Evolutionary conservation across 2,113 vertebrate genomes (phyloP), one percentile per base, ranked within the genome.

Genomic region (Nipponia nippon): DNA sequence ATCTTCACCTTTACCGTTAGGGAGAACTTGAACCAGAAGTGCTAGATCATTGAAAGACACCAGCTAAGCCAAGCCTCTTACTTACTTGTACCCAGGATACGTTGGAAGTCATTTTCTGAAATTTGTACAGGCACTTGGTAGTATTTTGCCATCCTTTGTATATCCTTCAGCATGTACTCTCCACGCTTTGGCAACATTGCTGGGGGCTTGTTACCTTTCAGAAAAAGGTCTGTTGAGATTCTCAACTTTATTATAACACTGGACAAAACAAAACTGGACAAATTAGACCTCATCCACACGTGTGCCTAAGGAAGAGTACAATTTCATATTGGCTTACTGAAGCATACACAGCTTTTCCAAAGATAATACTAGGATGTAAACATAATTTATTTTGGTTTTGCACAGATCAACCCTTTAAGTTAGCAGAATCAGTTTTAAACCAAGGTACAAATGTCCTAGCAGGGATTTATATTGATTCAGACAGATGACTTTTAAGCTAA

Each of bases 171-270:
- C 97, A 99, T 13, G 96, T 99, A 99, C 32, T 83, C 10, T 2
- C 42, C 98, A 96, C 99, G 99, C 81, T 98, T 98, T 26, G 99
- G 99, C 77, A 99, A 53, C 94, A 98, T 2, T 58, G 83, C 98
- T 69, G 99, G 99, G 0, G 99, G 97, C 52, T 97, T 97, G 97
- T 99, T 99, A 81, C 98, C 99, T 99, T 97, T 62, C 13, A 87
- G 49, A 72, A 77, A 92, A 66, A 50, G 17, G 44, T 65, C 34
- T 30, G 8, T 50, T 90, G 50, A 93, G 66, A 83, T 82, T 90
- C 91, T 61, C 29, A 82, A 15, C 34, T 40, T 16, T 62, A 36
- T 55, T 80, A 8, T 21, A 82, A 77, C 32, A 62, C 23, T 49
- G 42, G 75, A 77, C 49, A 83, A 77, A 83, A 47, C 30, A 78